These are phyloP conservation scores for Synodontis membranacea DNA, from an alignment of 2,113 vertebrate genomes.

Conservation along the genomic window DNA sequence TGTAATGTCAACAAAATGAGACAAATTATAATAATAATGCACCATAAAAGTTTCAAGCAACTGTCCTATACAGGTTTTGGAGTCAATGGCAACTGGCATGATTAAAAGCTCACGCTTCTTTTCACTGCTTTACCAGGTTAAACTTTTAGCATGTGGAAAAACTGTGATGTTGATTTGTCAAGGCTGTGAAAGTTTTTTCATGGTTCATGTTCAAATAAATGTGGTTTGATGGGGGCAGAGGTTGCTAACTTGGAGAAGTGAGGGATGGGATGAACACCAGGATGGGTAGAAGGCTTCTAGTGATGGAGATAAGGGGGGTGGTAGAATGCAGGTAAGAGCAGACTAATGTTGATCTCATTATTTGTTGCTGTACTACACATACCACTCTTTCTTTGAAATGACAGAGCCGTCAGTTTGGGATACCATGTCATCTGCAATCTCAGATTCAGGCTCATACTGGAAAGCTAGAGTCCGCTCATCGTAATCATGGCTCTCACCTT, in stretches of 20 bases:
- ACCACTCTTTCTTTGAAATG: slow-evolving; percentile 99
- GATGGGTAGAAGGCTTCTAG: slow-evolving; percentile 42
- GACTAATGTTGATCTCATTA: slow-evolving; percentile 52
- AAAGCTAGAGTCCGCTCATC: slow-evolving; percentile 94
- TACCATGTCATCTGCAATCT: slow-evolving; percentile 95
- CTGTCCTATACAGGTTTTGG: slow-evolving; percentile 54
- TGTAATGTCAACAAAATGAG: slow-evolving; percentile 65
- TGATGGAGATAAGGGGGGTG: slow-evolving; percentile 53
- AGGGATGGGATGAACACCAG: slow-evolving; percentile 38
- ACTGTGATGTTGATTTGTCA: slow-evolving; percentile 56
- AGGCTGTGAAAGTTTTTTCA: slow-evolving; percentile 62
- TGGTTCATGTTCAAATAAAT: slow-evolving; percentile 60
- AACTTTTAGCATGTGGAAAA: slow-evolving; percentile 58
- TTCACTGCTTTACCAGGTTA: slow-evolving; percentile 59
- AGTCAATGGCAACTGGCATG: slow-evolving; percentile 53
- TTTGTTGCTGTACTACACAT: slow-evolving; percentile 80
- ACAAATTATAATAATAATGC: slow-evolving; percentile 63
- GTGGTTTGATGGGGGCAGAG: slow-evolving; percentile 58
- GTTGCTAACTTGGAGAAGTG: slow-evolving; percentile 34
- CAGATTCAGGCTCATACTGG: slow-evolving; percentile 92
- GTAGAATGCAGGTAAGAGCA: slow-evolving; percentile 56
- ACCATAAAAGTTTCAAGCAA: slow-evolving; percentile 67
- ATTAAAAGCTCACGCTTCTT: slow-evolving; percentile 60
- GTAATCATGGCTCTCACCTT: slow-evolving; percentile 85
- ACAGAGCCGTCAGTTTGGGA: slow-evolving; percentile 98